phyloP scores from a whole-genome alignment of 2,113 vertebrate genomes.

The Azemiops feae region DNA sequence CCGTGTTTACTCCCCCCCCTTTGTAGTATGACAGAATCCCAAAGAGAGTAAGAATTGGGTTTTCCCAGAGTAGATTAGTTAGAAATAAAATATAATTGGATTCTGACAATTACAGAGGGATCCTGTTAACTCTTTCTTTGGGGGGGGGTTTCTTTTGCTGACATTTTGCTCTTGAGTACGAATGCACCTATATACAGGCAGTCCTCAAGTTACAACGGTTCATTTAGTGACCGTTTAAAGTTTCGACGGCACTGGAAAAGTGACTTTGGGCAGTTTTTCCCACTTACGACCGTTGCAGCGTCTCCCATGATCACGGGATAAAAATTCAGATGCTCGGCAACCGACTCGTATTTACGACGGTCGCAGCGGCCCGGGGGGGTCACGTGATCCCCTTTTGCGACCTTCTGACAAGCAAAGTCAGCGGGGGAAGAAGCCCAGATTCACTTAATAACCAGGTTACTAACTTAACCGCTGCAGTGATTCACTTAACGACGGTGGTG shows the following conservation, averaged over 20 bases:
- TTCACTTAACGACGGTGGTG: too few species aligned
- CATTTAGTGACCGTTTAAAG: background rate
- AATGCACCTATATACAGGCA: background rate
- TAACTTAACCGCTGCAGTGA: too few species aligned
- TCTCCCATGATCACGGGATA: too few species aligned
- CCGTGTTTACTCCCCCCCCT: too few species aligned
- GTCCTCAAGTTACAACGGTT: background rate
- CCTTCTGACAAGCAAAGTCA: background rate
- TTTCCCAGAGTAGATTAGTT: too few species aligned
- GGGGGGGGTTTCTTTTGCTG: background rate
- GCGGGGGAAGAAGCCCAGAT: background rate
- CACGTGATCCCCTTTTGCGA: background rate
- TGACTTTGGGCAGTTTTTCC: background rate
- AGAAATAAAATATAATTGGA: too few species aligned
- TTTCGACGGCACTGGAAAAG: background rate
- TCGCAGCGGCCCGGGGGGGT: fast-evolving
- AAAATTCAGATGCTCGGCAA: background rate
- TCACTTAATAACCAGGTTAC: background rate
- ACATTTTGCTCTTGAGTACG: background rate
- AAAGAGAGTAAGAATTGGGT: too few species aligned
- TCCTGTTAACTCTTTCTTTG: background rate
- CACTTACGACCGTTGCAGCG: background rate
- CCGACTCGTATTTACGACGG: background rate
- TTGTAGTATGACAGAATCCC: too few species aligned
- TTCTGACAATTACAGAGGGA: too few species aligned